These are phyloP conservation scores for Polyommatus icarus DNA, from an alignment of 2,888 invertebrate species.

Conservation along the genomic window DNA sequence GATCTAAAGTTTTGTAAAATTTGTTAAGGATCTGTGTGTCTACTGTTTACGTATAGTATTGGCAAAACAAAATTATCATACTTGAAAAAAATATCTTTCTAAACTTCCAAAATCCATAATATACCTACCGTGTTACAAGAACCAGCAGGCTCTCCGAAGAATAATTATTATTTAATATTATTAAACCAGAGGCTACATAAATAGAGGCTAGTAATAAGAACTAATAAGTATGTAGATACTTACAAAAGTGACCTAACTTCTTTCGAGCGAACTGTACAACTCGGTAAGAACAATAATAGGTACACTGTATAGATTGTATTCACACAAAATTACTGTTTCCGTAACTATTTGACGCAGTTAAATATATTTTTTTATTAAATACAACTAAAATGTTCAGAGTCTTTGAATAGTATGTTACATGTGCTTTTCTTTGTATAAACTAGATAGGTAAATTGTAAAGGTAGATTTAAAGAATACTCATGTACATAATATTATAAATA, in stretches of 20 bases:
- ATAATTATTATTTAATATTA: not conserved
- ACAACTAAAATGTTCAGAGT: too few relatives aligned
- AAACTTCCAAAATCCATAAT: not conserved
- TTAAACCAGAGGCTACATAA: slow-evolving; percentile 1
- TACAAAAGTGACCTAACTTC: not conserved
- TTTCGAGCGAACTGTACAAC: too few relatives aligned
- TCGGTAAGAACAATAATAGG: too few relatives aligned
- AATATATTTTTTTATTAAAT: too few relatives aligned
- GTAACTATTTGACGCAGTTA: too few relatives aligned
- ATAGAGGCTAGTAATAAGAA: slow-evolving; percentile 26
- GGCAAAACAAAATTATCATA: too few relatives aligned
- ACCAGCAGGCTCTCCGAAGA: too few relatives aligned
- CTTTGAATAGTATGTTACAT: too few relatives aligned
- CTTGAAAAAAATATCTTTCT: too few relatives aligned
- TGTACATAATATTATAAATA: slow-evolving; percentile 15
- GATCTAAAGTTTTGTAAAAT: not conserved
- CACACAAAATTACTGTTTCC: not conserved
- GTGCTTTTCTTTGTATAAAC: not conserved
- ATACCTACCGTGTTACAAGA: too few relatives aligned
- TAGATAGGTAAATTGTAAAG: not conserved
- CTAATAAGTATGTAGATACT: not conserved
- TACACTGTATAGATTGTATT: too few relatives aligned
- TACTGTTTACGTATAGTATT: not conserved
- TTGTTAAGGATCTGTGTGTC: too few relatives aligned
- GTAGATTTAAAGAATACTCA: not conserved